Percentiles rank a stretch among this genome's conserved stretches.
phyloP scores from a whole-genome alignment of 1,140 invertebrate species.

The Zaprionus taronus region DNA sequence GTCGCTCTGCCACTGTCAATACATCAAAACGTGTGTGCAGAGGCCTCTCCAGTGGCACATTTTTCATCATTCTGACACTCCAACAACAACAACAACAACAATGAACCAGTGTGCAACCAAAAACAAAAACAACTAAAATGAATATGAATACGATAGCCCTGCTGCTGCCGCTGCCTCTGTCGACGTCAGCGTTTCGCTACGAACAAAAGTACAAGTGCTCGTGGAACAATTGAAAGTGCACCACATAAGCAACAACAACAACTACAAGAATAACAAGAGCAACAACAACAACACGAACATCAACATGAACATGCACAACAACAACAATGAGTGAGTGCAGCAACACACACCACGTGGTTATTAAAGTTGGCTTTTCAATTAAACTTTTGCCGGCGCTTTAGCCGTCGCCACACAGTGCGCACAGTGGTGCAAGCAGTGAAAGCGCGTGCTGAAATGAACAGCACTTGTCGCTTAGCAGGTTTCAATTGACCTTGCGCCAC shows the following conservation, averaged over 20 bases:
- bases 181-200: slow-evolving; percentile 28
- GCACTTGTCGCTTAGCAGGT: not conserved
- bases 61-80: slow-evolving; percentile 78
- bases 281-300: slow-evolving; percentile 18
- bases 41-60: slow-evolving; percentile 71
- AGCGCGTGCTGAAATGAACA: not conserved
- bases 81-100: slow-evolving; percentile 29
- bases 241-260: slow-evolving; percentile 34
- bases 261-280: slow-evolving; percentile 31
- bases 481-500: slow-evolving; percentile 19
- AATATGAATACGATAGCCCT: slow-evolving; percentile 1
- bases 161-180: not conserved
- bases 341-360: slow-evolving; percentile 70
- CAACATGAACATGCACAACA: slow-evolving; percentile 9
- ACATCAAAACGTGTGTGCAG: slow-evolving; percentile 53
- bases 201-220: slow-evolving; percentile 48
- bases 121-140: slow-evolving; percentile 28
- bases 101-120: slow-evolving; percentile 32
- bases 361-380: slow-evolving; percentile 72
- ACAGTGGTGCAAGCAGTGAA: slow-evolving; percentile 28
- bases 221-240: slow-evolving; percentile 52
- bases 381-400: slow-evolving; percentile 60
- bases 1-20: slow-evolving; percentile 62
- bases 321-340: slow-evolving; percentile 41
- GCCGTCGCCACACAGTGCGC: slow-evolving; percentile 8